Base-by-base conservation (phyloP, 1,140 invertebrate genomes). In the Coptotermes formosanus region DNA sequence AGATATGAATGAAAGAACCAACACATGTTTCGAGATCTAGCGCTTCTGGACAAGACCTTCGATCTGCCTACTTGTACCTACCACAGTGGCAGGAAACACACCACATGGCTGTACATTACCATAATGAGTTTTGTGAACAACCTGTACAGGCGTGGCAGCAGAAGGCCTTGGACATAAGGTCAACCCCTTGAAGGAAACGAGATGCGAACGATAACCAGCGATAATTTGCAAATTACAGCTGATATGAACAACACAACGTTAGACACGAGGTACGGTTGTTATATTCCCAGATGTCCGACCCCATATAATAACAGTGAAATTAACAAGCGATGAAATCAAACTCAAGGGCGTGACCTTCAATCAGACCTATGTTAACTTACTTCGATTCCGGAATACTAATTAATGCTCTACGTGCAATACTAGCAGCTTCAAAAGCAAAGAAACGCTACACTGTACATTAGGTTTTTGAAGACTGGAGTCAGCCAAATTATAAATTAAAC, bases 81-180 rank as follows among this genome's bases (percentile, higher is more conserved):
- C 64, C 64, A 30, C n/a, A 14, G 64, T 4, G 25, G 7, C 64
- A 64, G 59, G 59, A 64, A 64, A 64, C 12, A 64, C 23, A 64
- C 16, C 7, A 25, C 64, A 55, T 16, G 52, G 16, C 14, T 55
- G 7, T 21, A 21, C 52, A 30, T 75, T 75, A 75, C 64, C 64
- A 75, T 75, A 75, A 75, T 75, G 64, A 75, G 64, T 9, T 75
- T n/a, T 30, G 64, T 30, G 64, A 14, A 75, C 64, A 75, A 14
- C 64, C 25, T 30, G 64, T 30, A 75, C 64, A 75, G 64, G 64
- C 64, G 64, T 75, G 64, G 64, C n/a, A 75, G n/a, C n/a, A 75
- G 64, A 30, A 75, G 64, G n/a, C 64, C 64, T 75, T 75, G 64
- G 64, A 75, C n/a, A 30, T 75, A 75, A 75, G 64, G 64, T 30